Evolutionary conservation across 2,797 vertebrate genomes (phyloP), one percentile per base, ranked within the genome.

Genomic region (Triplophysa bombifrons): DNA sequence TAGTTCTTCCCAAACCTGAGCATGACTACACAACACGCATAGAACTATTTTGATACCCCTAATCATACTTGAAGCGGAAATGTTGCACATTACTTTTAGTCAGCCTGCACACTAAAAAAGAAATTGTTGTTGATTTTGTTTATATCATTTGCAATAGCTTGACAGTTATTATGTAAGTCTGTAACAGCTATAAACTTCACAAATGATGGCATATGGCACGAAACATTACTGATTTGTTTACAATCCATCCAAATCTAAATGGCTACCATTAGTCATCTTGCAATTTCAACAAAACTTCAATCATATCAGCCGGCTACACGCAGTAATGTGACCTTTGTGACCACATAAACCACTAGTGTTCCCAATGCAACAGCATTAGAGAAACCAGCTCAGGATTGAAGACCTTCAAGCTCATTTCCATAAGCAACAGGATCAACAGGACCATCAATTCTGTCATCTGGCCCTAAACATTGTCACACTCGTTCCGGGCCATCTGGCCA

Each of bases 181-280:
- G 56, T 27, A 61, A 27, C 22, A 17, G 58, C 16, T 61, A 7
- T 30, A 61, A 30, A 60, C 22, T 27, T 60, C 1, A 10, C 16
- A 12, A 56, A 30, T 17, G 25, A 63, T 63, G 14, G 53, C 19
- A 63, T 17, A 27, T 34, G 60, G 27, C 8, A 2, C 27, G 17
- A 63, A 19, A 63, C 25, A 63, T 63, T 63, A 63, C 25, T 30
- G 60, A 10, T 63, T 34, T 34, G 58, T 61, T 61, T 30, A 61
- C 25, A 17, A 34, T 61, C 13, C 27, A 34, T 60, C 12, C 56
- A 14, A 60, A 25, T 63, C 25, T 63, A 63, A 63, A 63, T 63
- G 60, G 16, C 60, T 63, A 19, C 27, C 27, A 63, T 63, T 63
- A 34, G 60, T 63, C 60, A 30, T 63, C 22, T 8, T 2, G 2